Evolutionary conservation across 2,888 invertebrate species (phyloP), one percentile per base, ranked within the genome.

Genomic region (Cantharis nigra): DNA sequence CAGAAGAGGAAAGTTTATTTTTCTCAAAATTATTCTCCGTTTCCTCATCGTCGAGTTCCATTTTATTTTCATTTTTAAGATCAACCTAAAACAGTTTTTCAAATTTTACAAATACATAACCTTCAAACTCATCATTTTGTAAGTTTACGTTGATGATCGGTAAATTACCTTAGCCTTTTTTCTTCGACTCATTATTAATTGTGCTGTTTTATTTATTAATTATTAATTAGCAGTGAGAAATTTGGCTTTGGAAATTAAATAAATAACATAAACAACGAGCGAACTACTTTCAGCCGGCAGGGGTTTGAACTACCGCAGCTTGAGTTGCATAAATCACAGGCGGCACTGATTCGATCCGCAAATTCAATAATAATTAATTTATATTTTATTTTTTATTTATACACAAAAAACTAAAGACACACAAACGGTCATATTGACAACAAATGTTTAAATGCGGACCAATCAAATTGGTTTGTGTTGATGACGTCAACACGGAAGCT

Each of bases 51-150:
- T 90, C 87, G 79, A 87, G 87, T 86, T 91, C 92, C 78, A 91
- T 90, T 84, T 94, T 94, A 82, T 93, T 93, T 82, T 94, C 94
- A 84, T 94, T 94, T 83, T 92, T 91, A 77, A 88, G 91, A 87
- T 93, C 93, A 88, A 93, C 91, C 92, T 92, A 79, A 78, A 83
- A 84, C 78, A 78, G 70, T 74, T 62, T 72, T 23, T 13, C 10
- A n/a, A 33, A 49, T 65, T 71, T 77, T 63, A 67, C n/a, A 23
- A n/a, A 76, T 72, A 75, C 65, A 75, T 82, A 82, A 83, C 82
- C 82, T 2, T 81, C 74, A 28, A 72, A 70, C 16, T 76, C 69
- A 23, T 23, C 11, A 0, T n/a, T 67, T 23, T n/a, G 5, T 26
- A 3, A 18, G 28, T 26, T 16, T 75, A 4, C 1, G 30, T 23